These are phyloP conservation scores for Andrena flavipes DNA, from an alignment of 2,888 invertebrate species.

Conservation along the genomic window DNA sequence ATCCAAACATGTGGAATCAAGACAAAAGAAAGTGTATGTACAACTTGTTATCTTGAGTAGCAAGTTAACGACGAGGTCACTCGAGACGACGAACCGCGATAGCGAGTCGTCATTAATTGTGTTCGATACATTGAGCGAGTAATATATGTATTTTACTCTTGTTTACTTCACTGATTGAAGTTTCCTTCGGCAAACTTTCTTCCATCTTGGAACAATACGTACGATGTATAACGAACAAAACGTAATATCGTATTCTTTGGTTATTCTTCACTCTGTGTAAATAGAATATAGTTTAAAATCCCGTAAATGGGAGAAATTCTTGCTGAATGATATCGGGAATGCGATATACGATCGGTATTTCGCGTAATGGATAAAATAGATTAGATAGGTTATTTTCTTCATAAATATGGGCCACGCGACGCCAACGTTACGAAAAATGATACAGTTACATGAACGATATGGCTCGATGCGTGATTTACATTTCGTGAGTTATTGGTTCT, in stretches of 20 bases:
- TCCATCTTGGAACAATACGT: too few relatives aligned
- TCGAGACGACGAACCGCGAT: background rate
- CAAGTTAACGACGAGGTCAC: slow-evolving; percentile 7
- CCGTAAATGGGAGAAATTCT: background rate
- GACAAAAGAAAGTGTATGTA: background rate
- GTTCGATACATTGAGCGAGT: background rate
- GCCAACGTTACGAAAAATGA: background rate
- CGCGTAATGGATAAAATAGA: background rate
- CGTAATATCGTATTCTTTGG: too few relatives aligned
- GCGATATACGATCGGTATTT: background rate
- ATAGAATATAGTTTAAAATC: background rate
- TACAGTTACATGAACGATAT: background rate
- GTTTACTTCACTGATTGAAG: background rate
- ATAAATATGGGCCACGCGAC: too few relatives aligned
- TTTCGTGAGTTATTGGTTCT: background rate
- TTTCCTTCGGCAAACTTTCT: too few relatives aligned
- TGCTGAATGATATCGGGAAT: background rate
- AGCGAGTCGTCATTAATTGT: background rate
- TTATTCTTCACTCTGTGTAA: background rate
- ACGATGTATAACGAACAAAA: too few relatives aligned
- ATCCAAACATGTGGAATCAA: too few relatives aligned
- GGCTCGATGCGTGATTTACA: background rate
- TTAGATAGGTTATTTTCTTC: slow-evolving; percentile 7
- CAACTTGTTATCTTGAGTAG: slow-evolving; percentile 18
- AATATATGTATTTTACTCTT: background rate